These are phyloP conservation scores for Sycophila texana DNA, from an alignment of 2,888 invertebrate species.

Conservation along the genomic window DNA sequence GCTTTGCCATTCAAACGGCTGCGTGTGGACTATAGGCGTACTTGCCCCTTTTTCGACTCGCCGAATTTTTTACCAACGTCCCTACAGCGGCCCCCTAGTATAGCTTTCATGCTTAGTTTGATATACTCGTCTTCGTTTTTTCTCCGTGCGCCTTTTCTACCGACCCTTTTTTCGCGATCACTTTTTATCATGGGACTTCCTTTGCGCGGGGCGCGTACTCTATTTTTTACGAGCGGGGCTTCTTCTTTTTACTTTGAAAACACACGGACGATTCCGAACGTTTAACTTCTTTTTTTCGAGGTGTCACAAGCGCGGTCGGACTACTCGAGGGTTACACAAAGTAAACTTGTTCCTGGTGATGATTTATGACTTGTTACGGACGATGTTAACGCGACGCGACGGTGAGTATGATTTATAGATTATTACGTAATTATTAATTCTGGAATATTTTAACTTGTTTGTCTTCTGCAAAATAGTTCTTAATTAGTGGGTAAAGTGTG, in stretches of 20 bases:
- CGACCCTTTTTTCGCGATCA: not conserved
- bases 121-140: not conserved
- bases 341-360: not conserved
- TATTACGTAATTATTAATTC: not conserved
- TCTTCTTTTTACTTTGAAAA: not conserved
- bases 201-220: not conserved
- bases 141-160: not conserved
- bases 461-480: no score
- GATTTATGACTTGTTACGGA: not conserved
- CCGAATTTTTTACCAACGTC: not conserved
- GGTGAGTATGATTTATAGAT: not conserved
- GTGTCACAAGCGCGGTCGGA: not conserved
- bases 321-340: not conserved
- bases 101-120: conserved; percentile 14
- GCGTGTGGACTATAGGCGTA: not conserved
- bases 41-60: not conserved
- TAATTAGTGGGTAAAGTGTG: no score
- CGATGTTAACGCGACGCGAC: not conserved
- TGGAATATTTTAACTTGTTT: no score
- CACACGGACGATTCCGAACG: not conserved
- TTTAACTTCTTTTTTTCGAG: not conserved
- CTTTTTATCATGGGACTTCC: conserved; percentile 1
- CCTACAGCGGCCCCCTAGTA: not conserved
- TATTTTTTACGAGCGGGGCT: not conserved
- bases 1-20: conserved; percentile 25